Evolutionary conservation across 2,888 invertebrate species (phyloP).

Genomic region (Pterobdella sp.): DNA sequence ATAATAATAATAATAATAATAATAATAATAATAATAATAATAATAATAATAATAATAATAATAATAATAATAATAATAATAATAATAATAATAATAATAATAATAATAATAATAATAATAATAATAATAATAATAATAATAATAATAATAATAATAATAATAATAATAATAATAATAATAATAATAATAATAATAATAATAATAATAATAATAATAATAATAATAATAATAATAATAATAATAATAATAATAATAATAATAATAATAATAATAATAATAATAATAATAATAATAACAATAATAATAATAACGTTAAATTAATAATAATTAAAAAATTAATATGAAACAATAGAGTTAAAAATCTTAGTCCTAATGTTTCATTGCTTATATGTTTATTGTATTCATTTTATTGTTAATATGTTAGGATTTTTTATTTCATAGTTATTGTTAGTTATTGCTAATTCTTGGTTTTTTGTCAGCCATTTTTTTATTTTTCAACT

Average conservation of each 20-base stretch:
- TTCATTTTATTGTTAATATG: too few relatives aligned
- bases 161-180: not conserved
- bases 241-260: not conserved
- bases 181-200: slow-evolving; percentile 1
- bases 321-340: not conserved
- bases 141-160: not conserved
- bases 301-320: not conserved
- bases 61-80: not conserved
- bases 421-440: too few relatives aligned
- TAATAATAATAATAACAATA: not conserved
- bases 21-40: not conserved
- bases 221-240: not conserved
- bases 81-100: slow-evolving; percentile 1
- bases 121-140: not conserved
- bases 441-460: too few relatives aligned
- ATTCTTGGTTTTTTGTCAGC: too few relatives aligned
- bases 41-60: not conserved
- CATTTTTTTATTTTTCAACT: too few relatives aligned
- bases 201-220: not conserved
- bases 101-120: not conserved
- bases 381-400: too few relatives aligned
- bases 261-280: not conserved
- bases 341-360: not conserved
- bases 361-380: not conserved
- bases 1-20: not conserved